A percentile compares a stretch with the other conserved stretches of the same genome.
These are phyloP conservation scores for Anastrepha obliqua DNA, from an alignment of 1,140 invertebrate genomes.

Conservation along the genomic window DNA sequence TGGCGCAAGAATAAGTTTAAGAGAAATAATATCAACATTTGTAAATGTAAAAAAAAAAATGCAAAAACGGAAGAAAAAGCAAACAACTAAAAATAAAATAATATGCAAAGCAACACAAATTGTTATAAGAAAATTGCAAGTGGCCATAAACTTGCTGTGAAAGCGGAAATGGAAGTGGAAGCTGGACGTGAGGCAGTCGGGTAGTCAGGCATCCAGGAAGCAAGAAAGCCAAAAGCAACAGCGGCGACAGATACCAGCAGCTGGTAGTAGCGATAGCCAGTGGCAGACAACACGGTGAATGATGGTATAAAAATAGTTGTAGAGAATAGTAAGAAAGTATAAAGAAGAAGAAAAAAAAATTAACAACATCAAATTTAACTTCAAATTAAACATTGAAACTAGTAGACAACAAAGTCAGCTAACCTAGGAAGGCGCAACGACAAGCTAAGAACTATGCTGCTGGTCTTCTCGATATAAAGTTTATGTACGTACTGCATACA, in stretches of 20 bases:
- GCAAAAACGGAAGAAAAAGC: neutral
- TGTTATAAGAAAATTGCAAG: constrained; percentile 54
- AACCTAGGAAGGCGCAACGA: constrained; percentile 24
- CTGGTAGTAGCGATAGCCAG: constrained; percentile 39
- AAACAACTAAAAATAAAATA: constrained; percentile 40
- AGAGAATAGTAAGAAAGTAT: neutral
- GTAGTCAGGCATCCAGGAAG: neutral
- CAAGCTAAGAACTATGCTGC: neutral
- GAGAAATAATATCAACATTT: constrained; percentile 49
- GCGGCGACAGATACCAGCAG: constrained; percentile 35
- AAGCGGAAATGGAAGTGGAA: constrained; percentile 45
- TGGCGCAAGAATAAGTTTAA: constrained; percentile 18
- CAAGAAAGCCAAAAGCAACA: constrained; percentile 29
- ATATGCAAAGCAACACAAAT: constrained; percentile 50
- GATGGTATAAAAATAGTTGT: constrained; percentile 51
- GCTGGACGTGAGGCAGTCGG: neutral
- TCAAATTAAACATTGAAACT: constrained; percentile 56
- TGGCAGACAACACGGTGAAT: constrained; percentile 38
- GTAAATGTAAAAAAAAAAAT: neutral
- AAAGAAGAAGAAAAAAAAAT: constrained; percentile 22
- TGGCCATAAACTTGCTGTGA: constrained; percentile 47
- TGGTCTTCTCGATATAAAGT: neutral
- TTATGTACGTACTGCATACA: too few species aligned
- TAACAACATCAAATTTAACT: constrained; percentile 56
- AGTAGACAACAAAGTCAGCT: constrained; percentile 46